These are phyloP conservation scores for Ferdinandea cuprea DNA, from an alignment of 2,888 invertebrate species.

Conservation along the genomic window DNA sequence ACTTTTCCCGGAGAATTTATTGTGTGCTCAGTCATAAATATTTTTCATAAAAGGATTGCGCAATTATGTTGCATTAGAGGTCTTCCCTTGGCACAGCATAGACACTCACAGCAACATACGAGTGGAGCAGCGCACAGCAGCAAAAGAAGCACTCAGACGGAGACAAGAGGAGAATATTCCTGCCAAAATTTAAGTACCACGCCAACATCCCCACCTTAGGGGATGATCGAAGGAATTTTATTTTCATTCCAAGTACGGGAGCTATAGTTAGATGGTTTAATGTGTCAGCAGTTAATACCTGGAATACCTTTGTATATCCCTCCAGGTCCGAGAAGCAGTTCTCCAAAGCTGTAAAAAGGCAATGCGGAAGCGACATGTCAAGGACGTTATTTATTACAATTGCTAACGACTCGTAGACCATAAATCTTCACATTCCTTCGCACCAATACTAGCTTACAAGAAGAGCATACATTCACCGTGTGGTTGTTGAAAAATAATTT, in stretches of 20 bases:
- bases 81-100: conserved; percentile 39
- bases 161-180: conserved; percentile 12
- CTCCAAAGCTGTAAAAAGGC: conserved; percentile 66
- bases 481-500: conserved; percentile 59
- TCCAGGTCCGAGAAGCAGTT: conserved; percentile 62
- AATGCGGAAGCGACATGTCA: conserved; percentile 74
- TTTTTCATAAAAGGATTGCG: conserved; percentile 67
- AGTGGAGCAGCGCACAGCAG: not conserved
- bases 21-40: conserved; percentile 60
- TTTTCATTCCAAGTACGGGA: conserved; percentile 5
- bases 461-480: conserved; percentile 20
- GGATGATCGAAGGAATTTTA: conserved; percentile 60
- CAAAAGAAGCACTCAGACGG: conserved; percentile 13
- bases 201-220: conserved; percentile 10
- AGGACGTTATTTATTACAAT: conserved; percentile 77
- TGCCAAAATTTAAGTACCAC: conserved; percentile 39
- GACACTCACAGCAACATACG: not conserved
- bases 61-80: conserved; percentile 70
- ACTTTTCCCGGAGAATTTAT: conserved; percentile 48
- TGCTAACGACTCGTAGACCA: conserved; percentile 77
- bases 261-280: conserved; percentile 47
- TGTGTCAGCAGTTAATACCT: conserved; percentile 72
- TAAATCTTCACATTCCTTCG: conserved; percentile 75
- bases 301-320: conserved; percentile 42
- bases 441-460: conserved; percentile 43